Conservation (phyloP, 2,888 invertebrate genomes). For the Dioctria rufipes region DNA sequence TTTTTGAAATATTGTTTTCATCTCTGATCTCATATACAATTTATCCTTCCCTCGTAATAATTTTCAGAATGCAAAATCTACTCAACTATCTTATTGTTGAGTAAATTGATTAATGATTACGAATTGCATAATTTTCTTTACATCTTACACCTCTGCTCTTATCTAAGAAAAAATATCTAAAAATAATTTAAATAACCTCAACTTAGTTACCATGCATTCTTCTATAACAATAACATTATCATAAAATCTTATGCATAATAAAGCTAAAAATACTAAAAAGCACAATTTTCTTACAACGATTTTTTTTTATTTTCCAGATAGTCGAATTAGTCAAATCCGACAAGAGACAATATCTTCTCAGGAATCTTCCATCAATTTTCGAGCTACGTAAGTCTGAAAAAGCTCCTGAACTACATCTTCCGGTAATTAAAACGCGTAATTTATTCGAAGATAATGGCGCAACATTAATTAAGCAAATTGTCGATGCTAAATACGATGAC, state of each 20-base stretch:
- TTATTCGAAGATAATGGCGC: conserved; percentile 48
- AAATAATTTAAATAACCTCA: too few species aligned
- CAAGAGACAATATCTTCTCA: conserved; percentile 28
- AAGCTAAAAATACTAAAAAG: conserved; percentile 1
- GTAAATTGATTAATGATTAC: too few species aligned
- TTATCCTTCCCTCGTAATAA: too few species aligned
- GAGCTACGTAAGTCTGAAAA: conserved; percentile 54
- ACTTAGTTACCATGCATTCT: too few species aligned
- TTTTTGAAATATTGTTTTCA: too few species aligned
- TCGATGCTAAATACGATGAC: conserved; percentile 54
- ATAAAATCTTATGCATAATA: neutral
- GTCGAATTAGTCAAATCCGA: conserved; percentile 29
- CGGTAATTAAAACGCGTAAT: conserved; percentile 53
- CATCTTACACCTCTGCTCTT: too few species aligned
- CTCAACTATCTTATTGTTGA: too few species aligned
- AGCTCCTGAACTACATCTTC: conserved; percentile 58
- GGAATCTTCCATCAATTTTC: conserved; percentile 47
- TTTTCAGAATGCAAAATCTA: too few species aligned
- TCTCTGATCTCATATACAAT: too few species aligned
- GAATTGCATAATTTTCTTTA: too few species aligned
- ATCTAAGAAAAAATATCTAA: too few species aligned
- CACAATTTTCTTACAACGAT: neutral
- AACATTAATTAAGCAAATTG: conserved; percentile 53
- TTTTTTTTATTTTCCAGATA: conserved; percentile 4
- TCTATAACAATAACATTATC: too few species aligned